Evolutionary conservation across 2,888 invertebrate species (phyloP).

Genomic region (Torymus tubicola): DNA sequence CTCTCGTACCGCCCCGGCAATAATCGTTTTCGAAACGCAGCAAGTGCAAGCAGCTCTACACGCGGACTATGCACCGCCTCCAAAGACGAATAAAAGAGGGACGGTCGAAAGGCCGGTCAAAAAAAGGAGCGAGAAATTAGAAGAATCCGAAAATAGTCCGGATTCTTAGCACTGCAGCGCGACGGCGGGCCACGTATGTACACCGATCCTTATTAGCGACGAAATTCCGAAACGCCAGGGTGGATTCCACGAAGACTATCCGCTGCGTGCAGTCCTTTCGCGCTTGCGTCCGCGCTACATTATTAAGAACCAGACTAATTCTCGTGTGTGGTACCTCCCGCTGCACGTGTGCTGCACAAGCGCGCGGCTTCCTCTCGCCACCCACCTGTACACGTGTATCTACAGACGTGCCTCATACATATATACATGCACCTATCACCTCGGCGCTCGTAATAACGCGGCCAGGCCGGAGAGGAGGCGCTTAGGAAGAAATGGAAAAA

Average conservation of each 20-base stretch:
- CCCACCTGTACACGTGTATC: too few species aligned
- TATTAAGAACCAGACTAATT: slow-evolving; percentile 46
- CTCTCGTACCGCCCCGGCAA: slow-evolving; percentile 41
- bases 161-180: slow-evolving; percentile 46
- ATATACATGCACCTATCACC: too few species aligned
- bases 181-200: slow-evolving; percentile 30
- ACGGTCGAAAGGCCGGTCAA: neutral
- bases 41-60: slow-evolving; percentile 7
- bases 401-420: too few species aligned
- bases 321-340: neutral
- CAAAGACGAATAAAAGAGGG: slow-evolving; percentile 10
- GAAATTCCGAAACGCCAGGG: slow-evolving; percentile 50
- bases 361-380: too few species aligned
- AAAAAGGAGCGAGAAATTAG: slow-evolving; percentile 5
- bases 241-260: slow-evolving; percentile 38
- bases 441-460: too few species aligned
- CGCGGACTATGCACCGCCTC: slow-evolving; percentile 14
- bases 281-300: slow-evolving; percentile 32
- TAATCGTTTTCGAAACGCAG: slow-evolving; percentile 35
- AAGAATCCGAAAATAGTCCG: slow-evolving; percentile 57
- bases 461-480: neutral
- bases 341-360: too few species aligned
- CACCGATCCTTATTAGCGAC: slow-evolving; percentile 57
- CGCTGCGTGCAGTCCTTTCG: too few species aligned
- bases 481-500: slow-evolving; percentile 57